Conservation (phyloP, 30 jellyfish, hydroid and myxozoan genomes). For the Sanderia malayensis region DNA sequence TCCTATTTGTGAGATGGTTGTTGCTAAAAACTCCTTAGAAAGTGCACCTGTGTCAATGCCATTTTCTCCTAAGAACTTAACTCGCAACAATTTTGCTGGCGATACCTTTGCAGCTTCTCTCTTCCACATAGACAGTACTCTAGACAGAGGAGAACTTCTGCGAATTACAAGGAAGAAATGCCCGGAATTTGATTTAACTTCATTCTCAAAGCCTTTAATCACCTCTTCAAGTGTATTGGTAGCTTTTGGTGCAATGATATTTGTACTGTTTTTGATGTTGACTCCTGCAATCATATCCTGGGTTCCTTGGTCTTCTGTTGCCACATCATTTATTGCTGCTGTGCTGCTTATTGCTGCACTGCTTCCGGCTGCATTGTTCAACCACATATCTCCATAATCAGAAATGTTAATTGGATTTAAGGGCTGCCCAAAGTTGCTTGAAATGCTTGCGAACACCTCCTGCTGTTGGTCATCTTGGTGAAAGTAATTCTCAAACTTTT, state of each 20-base stretch:
- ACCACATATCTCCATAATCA: not conserved
- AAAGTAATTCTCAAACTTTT: not conserved
- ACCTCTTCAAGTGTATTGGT: not conserved
- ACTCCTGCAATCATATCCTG: not conserved
- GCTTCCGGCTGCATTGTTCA: not conserved
- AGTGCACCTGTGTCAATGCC: constrained; percentile 14
- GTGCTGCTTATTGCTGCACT: not conserved
- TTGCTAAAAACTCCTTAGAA: not conserved
- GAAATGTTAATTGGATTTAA: not conserved
- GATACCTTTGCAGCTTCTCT: not conserved
- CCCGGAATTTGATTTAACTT: not conserved
- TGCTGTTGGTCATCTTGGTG: not conserved
- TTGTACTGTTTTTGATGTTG: not conserved
- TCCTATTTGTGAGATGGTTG: not conserved
- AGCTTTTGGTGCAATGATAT: not conserved
- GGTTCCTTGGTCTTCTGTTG: not conserved
- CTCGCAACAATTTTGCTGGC: not conserved
- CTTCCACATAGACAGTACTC: constrained; percentile 6
- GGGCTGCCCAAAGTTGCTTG: not conserved
- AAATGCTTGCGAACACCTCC: not conserved
- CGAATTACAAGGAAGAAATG: constrained; percentile 1
- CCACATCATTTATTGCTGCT: not conserved
- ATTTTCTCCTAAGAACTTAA: constrained; percentile 2
- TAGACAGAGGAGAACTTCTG: not conserved
- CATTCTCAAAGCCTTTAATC: not conserved